Percentiles rank a stretch among this genome's conserved stretches.
phyloP scores from a whole-genome alignment of 2,797 vertebrate genomes.

The Myotis planiceps region DNA sequence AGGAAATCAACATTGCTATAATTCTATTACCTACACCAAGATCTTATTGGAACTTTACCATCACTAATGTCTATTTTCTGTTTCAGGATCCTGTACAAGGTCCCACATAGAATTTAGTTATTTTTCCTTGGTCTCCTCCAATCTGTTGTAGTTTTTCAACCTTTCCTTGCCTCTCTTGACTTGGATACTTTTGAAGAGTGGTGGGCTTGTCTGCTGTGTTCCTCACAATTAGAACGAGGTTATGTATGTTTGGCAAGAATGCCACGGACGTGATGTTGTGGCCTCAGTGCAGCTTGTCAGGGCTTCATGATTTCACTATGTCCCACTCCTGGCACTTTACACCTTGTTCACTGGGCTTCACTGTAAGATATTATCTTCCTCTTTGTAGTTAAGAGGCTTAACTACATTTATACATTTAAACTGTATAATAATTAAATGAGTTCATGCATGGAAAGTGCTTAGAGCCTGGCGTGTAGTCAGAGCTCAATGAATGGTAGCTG shows the following conservation, averaged over 20 bases:
- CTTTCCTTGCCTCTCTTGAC: background rate
- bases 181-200: background rate
- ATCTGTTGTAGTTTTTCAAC: background rate
- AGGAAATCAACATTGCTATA: background rate
- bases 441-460: background rate
- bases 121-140: background rate
- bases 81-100: background rate
- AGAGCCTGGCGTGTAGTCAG: background rate
- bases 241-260: background rate
- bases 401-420: background rate
- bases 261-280: background rate
- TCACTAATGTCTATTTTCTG: background rate
- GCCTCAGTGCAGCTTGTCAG: accelerated
- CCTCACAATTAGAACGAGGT: background rate
- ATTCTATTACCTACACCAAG: background rate
- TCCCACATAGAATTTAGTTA: background rate
- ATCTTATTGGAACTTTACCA: background rate
- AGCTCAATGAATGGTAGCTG: background rate
- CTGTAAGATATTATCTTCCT: background rate
- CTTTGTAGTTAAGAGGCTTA: background rate
- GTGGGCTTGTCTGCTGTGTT: background rate
- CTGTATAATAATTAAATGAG: background rate
- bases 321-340: background rate
- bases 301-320: background rate
- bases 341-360: background rate